A percentile compares a stretch with the other conserved stretches of the same genome.
These are phyloP conservation scores for Aphelenchoides besseyi DNA, from an alignment of 1,140 invertebrate species.

Conservation along the genomic window DNA sequence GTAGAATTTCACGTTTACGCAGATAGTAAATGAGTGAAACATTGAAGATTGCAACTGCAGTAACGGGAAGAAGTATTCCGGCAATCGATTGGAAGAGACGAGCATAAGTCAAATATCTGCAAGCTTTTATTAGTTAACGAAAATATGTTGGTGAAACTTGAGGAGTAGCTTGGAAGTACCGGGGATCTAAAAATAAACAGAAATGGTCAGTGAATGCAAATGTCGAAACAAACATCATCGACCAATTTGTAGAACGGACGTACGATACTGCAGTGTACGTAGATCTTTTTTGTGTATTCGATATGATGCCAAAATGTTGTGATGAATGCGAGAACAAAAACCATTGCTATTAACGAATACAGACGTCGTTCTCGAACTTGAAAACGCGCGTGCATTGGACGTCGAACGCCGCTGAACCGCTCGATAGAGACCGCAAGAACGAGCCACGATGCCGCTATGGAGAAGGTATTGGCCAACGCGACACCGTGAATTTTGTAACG, in stretches of 20 bases:
- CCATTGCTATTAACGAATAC: slow-evolving; percentile 32
- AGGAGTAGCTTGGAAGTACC: slow-evolving; percentile 18
- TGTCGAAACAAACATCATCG: neutral
- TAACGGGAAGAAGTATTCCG: slow-evolving; percentile 43
- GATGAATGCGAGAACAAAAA: slow-evolving; percentile 40
- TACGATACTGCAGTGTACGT: slow-evolving; percentile 26
- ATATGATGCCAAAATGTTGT: slow-evolving; percentile 52
- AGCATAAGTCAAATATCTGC: slow-evolving; percentile 29
- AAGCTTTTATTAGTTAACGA: slow-evolving; percentile 8
- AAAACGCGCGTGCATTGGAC: slow-evolving; percentile 54
- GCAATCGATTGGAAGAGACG: slow-evolving; percentile 31
- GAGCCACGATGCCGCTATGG: slow-evolving; percentile 53
- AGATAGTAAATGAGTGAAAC: slow-evolving; percentile 53
- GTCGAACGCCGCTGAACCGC: slow-evolving; percentile 50
- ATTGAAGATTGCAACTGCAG: slow-evolving; percentile 52
- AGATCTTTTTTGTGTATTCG: slow-evolving; percentile 46
- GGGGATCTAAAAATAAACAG: no score
- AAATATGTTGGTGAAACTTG: neutral
- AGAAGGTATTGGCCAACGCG: slow-evolving; percentile 54
- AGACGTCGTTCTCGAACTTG: slow-evolving; percentile 41
- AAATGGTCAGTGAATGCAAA: no score
- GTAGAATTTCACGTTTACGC: slow-evolving; percentile 49
- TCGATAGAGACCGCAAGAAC: slow-evolving; percentile 54
- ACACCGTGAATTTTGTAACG: slow-evolving; percentile 44
- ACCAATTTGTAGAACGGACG: slow-evolving; percentile 6